Evolutionary conservation across 2,888 invertebrate species (phyloP), one percentile per base, ranked within the genome.

Genomic region (Leucoptera coffeella): DNA sequence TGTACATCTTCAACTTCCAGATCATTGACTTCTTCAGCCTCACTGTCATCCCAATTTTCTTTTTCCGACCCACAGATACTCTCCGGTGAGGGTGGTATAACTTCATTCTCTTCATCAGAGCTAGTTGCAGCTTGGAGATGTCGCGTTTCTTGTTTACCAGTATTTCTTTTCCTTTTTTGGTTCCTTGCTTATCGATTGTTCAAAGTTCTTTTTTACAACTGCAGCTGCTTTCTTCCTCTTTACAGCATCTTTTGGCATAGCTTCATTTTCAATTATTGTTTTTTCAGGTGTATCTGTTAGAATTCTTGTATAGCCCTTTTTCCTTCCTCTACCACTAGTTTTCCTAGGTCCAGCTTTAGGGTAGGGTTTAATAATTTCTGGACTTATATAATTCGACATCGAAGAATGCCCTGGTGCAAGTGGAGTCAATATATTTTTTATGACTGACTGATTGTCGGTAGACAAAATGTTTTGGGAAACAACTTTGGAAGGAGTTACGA

Each of bases 231-330:
- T 32, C 29, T 26, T 22, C 25, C 26, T 28, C 22, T 17, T 23
- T 25, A 15, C 6, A 17, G 6, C 17, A 7, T 17, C 17, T 25
- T 22, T 32, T 32, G 25, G 28, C 21, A 25, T 23, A 31, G 10
- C 19, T 14, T 32, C 31, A 20, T 31, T 25, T 30, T 34, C 29
- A 17, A 32, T 23, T 19, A 21, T 23, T n/a, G 30, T 23, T 29
- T 35, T 37, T 34, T 37, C 37, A 2, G 38, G 37, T 24, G 33
- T 37, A 23, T 38, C 38, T 11, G 38, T 40, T 17, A 40, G 22
- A 27, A 38, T 35, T 25, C 26, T 35, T 11, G 36, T 32, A 10
- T 19, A 10, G 11, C 35, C 36, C 32, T 36, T 35, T 31, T 38
- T 38, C 19, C 32, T 29, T 12, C 34, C 34, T 27, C 28, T 38